Conservation (phyloP, 2,888 invertebrate species). For the Notodonta ziczac region DNA sequence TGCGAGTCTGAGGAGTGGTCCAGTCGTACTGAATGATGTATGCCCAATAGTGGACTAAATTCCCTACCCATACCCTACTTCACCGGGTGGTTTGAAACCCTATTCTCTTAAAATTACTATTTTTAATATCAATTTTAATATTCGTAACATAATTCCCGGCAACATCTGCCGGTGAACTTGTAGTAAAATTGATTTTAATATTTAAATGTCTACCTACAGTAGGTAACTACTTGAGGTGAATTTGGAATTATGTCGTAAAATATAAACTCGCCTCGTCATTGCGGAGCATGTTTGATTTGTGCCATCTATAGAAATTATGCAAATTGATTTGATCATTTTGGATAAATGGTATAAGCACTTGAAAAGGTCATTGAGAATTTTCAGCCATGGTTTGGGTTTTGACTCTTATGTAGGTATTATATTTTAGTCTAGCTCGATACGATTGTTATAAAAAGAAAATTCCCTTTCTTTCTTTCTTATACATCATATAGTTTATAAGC, state of each 20-base stretch:
- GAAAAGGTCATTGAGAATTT: too few relatives aligned
- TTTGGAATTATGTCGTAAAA: conserved; percentile 1
- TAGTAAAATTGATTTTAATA: conserved; percentile 2
- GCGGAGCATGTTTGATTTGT: conserved; percentile 14
- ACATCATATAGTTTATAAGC: not conserved
- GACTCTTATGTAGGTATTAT: not conserved
- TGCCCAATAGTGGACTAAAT: too few relatives aligned
- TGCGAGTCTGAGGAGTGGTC: too few relatives aligned
- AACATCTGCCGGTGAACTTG: not conserved
- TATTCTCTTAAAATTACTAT: not conserved
- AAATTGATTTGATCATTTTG: conserved; percentile 22
- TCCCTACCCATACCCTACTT: not conserved
- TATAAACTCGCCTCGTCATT: conserved; percentile 19
- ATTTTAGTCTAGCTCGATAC: not conserved
- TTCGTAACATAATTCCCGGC: not conserved
- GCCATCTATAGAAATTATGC: conserved; percentile 7
- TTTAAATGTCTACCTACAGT: not conserved
- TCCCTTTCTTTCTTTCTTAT: not conserved
- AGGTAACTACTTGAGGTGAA: not conserved
- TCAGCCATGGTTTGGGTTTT: too few relatives aligned
- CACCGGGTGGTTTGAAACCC: not conserved
- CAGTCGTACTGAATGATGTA: too few relatives aligned
- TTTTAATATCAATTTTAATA: not conserved
- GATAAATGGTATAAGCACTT: conserved; percentile 8
- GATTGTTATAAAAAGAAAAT: not conserved